These are phyloP conservation scores for Axinella damicornis DNA, from an alignment of 37 sponge, comb jelly and placozoan genomes.

Conservation along the genomic window DNA sequence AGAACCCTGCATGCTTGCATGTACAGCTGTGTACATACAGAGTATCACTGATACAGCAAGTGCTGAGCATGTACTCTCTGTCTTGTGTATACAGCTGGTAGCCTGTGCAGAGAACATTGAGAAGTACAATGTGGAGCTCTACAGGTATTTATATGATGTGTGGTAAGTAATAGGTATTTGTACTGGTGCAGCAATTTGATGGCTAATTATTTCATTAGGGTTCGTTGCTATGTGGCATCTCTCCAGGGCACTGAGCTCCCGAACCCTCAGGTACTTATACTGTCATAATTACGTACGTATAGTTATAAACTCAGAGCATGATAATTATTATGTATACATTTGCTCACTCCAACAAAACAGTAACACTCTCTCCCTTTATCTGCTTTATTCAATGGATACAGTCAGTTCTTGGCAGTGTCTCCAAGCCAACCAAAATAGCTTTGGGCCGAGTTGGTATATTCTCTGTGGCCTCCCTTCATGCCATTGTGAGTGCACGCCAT, in stretches of 20 bases:
- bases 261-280: constrained; percentile 54
- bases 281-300: too few species aligned
- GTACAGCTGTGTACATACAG: too few species aligned
- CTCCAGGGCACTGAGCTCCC: constrained; percentile 59
- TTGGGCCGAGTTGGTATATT: constrained; percentile 56
- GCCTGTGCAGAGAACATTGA: constrained; percentile 65
- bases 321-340: neutral
- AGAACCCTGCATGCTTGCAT: too few species aligned
- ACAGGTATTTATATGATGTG: constrained; percentile 36
- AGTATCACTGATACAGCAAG: too few species aligned
- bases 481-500: constrained; percentile 37
- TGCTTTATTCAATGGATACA: neutral
- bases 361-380: neutral
- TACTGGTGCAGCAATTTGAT: neutral
- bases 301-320: too few species aligned
- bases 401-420: constrained; percentile 41
- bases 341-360: neutral
- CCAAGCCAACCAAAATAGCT: constrained; percentile 45
- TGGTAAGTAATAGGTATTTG: neutral
- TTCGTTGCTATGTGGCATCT: constrained; percentile 62
- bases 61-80: neutral
- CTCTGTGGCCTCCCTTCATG: constrained; percentile 70
- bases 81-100: constrained; percentile 29
- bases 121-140: constrained; percentile 46
- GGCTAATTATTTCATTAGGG: neutral